Evolutionary conservation across 1,140 invertebrate genomes (phyloP), one percentile per base, ranked within the genome.

Genomic region (Drosophila funebris): DNA sequence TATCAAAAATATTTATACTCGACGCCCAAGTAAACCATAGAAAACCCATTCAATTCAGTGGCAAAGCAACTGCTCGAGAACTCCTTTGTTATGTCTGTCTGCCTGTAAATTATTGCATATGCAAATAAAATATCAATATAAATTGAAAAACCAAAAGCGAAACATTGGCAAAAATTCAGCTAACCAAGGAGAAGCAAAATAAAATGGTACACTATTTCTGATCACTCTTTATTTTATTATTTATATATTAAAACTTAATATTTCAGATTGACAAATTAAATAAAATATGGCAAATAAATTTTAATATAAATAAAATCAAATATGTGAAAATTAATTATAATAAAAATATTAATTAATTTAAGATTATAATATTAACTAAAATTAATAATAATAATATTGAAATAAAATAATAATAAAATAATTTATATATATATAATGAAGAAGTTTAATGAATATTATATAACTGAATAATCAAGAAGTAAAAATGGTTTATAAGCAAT

Each of bases 51-150:
- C 18, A 44, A 61, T 36, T 50, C 62, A 52, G 14, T 43, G 52
- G 24, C 43, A 33, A 53, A 33, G 5, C 9, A 48, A 18, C 37
- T 33, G 8, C 13, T 48, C 9, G 37, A 43, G 39, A 31, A 29
- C 33, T 75, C 31, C 31, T 33, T 50, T 14, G 54, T 50, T 41
- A 29, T 9, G 31, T 60, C 57, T 48, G 31, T 60, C 57, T 48
- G 44, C 20, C 48, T 74, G 78, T 69, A 87, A 87, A 69, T 82
- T 87, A 85, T 85, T 74, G 78, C 73, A 64, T 71, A 71, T 85
- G 69, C 62, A 71, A 81, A 77, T 67, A 74, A 76, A 75, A 62
- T 52, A 67, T 24, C 18, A 46, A 77, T 78, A 46, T 72, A 78
- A 78, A 82, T 52, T 68, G 53, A 37, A 69, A 36, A 53, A 60